Conservation (phyloP, 2,888 invertebrate genomes). For the Leptodirus hochenwartii region DNA sequence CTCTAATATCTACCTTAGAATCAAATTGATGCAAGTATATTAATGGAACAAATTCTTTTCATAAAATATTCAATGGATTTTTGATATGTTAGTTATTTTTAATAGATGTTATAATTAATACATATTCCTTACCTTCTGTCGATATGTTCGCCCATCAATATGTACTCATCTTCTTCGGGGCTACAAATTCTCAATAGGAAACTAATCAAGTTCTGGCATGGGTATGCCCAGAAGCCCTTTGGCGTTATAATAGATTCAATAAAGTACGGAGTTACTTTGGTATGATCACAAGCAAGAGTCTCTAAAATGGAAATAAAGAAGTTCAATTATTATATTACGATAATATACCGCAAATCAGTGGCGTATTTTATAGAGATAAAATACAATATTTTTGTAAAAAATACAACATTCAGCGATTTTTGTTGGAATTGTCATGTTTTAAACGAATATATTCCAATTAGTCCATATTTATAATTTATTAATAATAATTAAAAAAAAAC, state of each 20-base stretch:
- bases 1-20: too few relatives aligned
- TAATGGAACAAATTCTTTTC: too few relatives aligned
- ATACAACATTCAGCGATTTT: neutral
- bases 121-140: slow-evolving; percentile 14
- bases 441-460: neutral
- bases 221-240: slow-evolving; percentile 70
- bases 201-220: slow-evolving; percentile 65
- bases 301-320: slow-evolving; percentile 32
- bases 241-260: slow-evolving; percentile 72
- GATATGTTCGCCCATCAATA: slow-evolving; percentile 74
- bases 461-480: too few relatives aligned
- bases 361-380: too few relatives aligned
- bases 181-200: slow-evolving; percentile 73
- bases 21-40: too few relatives aligned
- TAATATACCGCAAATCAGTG: too few relatives aligned
- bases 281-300: slow-evolving; percentile 76
- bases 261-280: slow-evolving; percentile 78
- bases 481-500: too few relatives aligned
- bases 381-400: slow-evolving; percentile 3
- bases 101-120: neutral
- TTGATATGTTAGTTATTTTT: too few relatives aligned
- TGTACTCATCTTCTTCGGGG: slow-evolving; percentile 59
- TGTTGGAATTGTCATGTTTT: neutral
- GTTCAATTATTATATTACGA: too few relatives aligned
- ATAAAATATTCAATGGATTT: too few relatives aligned